A percentile compares a stretch with the other conserved stretches of the same genome.
Conservation (phyloP, 2,113 vertebrate species). For the Corynorhinus townsendii region DNA sequence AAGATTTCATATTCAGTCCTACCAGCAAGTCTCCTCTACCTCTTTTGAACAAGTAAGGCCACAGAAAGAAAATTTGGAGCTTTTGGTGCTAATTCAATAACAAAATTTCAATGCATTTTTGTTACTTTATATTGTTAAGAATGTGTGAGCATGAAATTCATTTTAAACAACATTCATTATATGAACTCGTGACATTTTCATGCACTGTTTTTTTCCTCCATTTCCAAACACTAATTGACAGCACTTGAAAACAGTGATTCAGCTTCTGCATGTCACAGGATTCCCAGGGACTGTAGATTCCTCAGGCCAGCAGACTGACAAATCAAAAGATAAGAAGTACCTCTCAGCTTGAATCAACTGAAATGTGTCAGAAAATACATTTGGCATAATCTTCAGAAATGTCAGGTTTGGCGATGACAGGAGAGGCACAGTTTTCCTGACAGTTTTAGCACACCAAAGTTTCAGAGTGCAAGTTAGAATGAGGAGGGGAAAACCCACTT, state of each 20-base stretch:
- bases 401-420: conserved; percentile 36
- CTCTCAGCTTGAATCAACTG: conserved; percentile 55
- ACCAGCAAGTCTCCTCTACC: background rate
- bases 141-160: conserved; percentile 18
- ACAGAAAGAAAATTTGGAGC: background rate
- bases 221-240: conserved; percentile 54
- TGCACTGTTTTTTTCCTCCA: background rate
- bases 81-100: conserved; percentile 31
- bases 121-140: conserved; percentile 16
- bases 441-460: conserved; percentile 65
- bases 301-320: conserved; percentile 41
- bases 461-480: conserved; percentile 29
- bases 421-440: conserved; percentile 44
- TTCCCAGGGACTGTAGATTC: background rate
- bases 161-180: conserved; percentile 63
- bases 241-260: background rate
- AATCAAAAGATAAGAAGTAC: conserved; percentile 64
- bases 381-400: conserved; percentile 62
- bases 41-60: background rate
- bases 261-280: background rate
- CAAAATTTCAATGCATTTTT: conserved; percentile 17
- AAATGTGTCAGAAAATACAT: conserved; percentile 67
- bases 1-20: background rate
- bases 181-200: conserved; percentile 48
- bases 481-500: background rate